These are phyloP conservation scores for Cryptosula pallasiana DNA, from an alignment of 2,888 invertebrate species.

Conservation along the genomic window DNA sequence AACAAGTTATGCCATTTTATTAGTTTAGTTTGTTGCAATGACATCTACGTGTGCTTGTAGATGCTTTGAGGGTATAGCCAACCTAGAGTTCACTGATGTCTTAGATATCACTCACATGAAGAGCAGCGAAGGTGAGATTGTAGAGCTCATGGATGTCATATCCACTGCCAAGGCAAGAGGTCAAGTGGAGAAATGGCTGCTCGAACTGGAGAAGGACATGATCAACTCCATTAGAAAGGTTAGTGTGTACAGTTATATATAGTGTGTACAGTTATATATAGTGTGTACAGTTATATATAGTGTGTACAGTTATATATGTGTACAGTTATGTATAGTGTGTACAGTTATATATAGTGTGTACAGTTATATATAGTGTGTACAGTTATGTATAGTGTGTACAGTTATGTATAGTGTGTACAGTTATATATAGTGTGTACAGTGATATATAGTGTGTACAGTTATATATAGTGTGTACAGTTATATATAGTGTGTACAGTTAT, in stretches of 20 bases:
- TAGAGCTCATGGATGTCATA: slow-evolving; percentile 50
- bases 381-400: no score
- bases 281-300: neutral
- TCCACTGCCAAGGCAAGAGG: slow-evolving; percentile 67
- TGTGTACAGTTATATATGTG: neutral
- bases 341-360: neutral
- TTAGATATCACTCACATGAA: slow-evolving; percentile 56
- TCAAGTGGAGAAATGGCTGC: slow-evolving; percentile 92
- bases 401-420: no score
- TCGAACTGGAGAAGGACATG: slow-evolving; percentile 81
- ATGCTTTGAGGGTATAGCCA: slow-evolving; percentile 44
- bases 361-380: neutral
- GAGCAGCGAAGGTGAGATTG: slow-evolving; percentile 54
- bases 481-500: no score
- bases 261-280: slow-evolving; percentile 38
- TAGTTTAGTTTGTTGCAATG: no score
- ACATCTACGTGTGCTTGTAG: neutral
- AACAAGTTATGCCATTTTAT: no score
- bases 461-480: no score
- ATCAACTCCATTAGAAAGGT: slow-evolving; percentile 73
- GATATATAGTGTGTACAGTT: no score
- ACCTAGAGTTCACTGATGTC: slow-evolving; percentile 53
- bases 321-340: neutral
- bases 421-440: no score
- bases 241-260: no score